Conservation (phyloP, 2,797 vertebrate species). For the Betta splendens region DNA sequence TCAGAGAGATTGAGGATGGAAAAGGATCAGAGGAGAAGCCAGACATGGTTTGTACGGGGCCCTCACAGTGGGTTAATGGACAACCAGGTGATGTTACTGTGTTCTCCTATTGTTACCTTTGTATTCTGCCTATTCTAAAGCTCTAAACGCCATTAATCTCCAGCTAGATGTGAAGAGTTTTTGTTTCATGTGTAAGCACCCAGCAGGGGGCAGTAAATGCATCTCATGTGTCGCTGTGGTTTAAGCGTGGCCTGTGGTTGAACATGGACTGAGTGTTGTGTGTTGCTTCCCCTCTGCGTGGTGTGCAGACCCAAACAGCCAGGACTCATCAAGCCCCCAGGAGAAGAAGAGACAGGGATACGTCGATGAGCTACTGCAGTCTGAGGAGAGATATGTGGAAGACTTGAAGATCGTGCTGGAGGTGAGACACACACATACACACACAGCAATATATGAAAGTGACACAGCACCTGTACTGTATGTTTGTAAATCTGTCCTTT, state of each 20-base stretch:
- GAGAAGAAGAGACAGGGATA: slow-evolving; percentile 97
- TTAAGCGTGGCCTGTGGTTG: neutral
- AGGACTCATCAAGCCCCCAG: slow-evolving; percentile 88
- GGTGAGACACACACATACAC: slow-evolving; percentile 78
- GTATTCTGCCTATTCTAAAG: neutral
- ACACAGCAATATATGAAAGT: too few species aligned
- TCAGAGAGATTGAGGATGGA: slow-evolving; percentile 12
- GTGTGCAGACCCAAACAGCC: slow-evolving; percentile 91
- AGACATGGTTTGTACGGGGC: slow-evolving; percentile 21
- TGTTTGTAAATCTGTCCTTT: too few species aligned
- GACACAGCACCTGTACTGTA: too few species aligned
- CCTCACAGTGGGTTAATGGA: slow-evolving; percentile 22
- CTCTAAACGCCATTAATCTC: neutral
- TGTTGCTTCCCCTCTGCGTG: slow-evolving; percentile 74
- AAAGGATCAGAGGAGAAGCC: slow-evolving; percentile 22
- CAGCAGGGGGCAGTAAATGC: slow-evolving; percentile 47
- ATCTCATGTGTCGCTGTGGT: neutral
- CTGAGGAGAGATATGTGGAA: slow-evolving; percentile 91
- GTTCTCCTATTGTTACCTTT: neutral
- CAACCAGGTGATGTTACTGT: neutral
- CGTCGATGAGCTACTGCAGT: slow-evolving; percentile 93
- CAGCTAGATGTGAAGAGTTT: too few species aligned
- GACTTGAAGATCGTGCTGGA: slow-evolving; percentile 92
- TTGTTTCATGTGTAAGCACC: neutral
- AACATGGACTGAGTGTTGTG: slow-evolving; percentile 5